phyloP scores from a whole-genome alignment of 2,888 invertebrate species.

The Tridacna gigas region DNA sequence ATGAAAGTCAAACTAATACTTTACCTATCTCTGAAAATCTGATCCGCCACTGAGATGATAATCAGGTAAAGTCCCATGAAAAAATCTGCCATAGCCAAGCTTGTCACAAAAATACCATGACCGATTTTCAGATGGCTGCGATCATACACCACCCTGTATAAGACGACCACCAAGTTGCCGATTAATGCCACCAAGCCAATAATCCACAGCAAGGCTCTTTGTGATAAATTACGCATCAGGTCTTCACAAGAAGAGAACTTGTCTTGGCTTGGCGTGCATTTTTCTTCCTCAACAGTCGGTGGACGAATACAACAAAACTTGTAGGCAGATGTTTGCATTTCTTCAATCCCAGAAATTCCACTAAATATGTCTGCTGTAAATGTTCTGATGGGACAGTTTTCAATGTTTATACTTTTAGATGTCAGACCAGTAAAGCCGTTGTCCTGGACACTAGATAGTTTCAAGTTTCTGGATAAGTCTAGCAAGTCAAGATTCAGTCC shows the following conservation, averaged over 20 bases:
- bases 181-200: conserved; percentile 61
- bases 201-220: conserved; percentile 64
- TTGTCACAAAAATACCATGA: conserved; percentile 59
- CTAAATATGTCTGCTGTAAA: conserved; percentile 23
- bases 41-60: conserved; percentile 68
- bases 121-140: conserved; percentile 35
- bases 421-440: conserved; percentile 17
- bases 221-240: conserved; percentile 63
- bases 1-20: background rate
- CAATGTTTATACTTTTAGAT: conserved; percentile 11
- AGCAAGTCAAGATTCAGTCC: conserved; percentile 12
- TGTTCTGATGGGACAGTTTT: background rate
- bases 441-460: conserved; percentile 1
- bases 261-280: conserved; percentile 57
- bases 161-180: conserved; percentile 62
- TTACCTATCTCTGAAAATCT: conserved; percentile 49
- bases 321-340: conserved; percentile 10
- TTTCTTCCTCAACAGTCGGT: conserved; percentile 50
- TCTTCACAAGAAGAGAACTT: conserved; percentile 66
- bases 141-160: conserved; percentile 45
- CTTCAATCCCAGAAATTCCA: conserved; percentile 15
- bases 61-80: conserved; percentile 45
- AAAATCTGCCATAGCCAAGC: conserved; percentile 59
- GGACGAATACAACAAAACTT: conserved; percentile 39
- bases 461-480: conserved; percentile 19